Conservation (phyloP, 2,888 invertebrate genomes). For the Arge pagana region DNA sequence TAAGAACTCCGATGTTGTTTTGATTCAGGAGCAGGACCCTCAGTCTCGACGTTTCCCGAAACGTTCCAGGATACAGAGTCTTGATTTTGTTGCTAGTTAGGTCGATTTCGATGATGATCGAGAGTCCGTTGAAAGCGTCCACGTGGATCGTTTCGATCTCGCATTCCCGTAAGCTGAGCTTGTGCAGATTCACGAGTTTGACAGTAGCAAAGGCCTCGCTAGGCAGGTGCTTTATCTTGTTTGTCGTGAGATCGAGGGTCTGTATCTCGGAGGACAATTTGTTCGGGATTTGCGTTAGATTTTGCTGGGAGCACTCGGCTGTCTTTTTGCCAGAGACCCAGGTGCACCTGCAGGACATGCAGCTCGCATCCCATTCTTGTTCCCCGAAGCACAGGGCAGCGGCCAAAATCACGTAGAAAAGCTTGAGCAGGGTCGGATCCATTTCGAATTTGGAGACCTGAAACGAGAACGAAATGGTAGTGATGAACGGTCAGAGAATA, state of each 20-base stretch:
- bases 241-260: conserved; percentile 71
- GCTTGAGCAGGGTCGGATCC: conserved; percentile 34
- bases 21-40: conserved; percentile 74
- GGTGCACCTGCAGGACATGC: conserved; percentile 75
- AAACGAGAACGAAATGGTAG: no score
- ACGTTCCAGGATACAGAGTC: conserved; percentile 70
- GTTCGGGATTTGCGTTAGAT: conserved; percentile 72
- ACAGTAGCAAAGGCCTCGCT: conserved; percentile 72
- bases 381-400: conserved; percentile 55
- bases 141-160: conserved; percentile 73
- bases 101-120: conserved; percentile 81
- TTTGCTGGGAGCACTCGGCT: conserved; percentile 75
- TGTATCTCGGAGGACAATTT: conserved; percentile 71
- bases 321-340: conserved; percentile 86
- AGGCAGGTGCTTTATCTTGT: conserved; percentile 69
- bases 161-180: conserved; percentile 76
- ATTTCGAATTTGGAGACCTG: no score
- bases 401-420: conserved; percentile 35
- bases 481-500: no score
- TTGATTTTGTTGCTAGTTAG: conserved; percentile 75
- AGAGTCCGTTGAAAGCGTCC: conserved; percentile 75
- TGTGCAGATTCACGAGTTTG: conserved; percentile 79
- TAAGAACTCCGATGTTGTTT: conserved; percentile 75
- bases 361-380: conserved; percentile 64
- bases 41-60: conserved; percentile 72